Evolutionary conservation across 2,113 vertebrate genomes (phyloP).

Genomic region (Mirza zaza): DNA sequence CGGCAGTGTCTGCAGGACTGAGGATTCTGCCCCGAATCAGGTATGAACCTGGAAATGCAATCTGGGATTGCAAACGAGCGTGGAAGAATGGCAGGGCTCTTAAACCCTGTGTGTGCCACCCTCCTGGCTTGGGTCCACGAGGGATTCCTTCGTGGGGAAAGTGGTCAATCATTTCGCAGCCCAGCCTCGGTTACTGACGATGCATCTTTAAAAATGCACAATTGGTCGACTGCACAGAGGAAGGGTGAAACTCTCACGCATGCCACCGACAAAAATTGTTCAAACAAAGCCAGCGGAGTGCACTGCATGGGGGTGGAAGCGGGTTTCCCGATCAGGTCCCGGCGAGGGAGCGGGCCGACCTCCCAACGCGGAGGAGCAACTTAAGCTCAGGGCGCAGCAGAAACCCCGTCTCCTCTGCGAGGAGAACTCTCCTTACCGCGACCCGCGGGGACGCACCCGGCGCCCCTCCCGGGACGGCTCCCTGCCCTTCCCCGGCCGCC

Average conservation of each 20-base stretch:
- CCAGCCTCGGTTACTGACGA: neutral
- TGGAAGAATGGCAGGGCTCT: neutral
- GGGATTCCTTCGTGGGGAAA: neutral
- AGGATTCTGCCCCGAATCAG: neutral
- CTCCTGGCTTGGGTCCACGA: neutral
- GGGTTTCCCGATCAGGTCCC: neutral
- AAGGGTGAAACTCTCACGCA: neutral
- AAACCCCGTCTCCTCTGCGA: neutral
- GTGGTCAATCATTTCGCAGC: neutral
- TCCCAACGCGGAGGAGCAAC: neutral
- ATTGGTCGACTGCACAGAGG: neutral
- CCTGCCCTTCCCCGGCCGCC: neutral
- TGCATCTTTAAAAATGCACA: neutral
- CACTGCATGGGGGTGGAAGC: neutral
- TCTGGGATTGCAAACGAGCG: neutral
- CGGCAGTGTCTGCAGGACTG: neutral
- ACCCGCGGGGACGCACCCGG: neutral
- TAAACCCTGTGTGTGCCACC: neutral
- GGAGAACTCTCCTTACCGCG: neutral
- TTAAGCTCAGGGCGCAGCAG: neutral
- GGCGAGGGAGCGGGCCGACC: neutral
- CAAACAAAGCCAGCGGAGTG: slow-evolving; percentile 64
- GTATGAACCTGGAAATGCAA: neutral
- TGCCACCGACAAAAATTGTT: neutral
- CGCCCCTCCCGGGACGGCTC: neutral